Conservation (phyloP, 2,888 invertebrate genomes). For the Sisyra terminalis region DNA sequence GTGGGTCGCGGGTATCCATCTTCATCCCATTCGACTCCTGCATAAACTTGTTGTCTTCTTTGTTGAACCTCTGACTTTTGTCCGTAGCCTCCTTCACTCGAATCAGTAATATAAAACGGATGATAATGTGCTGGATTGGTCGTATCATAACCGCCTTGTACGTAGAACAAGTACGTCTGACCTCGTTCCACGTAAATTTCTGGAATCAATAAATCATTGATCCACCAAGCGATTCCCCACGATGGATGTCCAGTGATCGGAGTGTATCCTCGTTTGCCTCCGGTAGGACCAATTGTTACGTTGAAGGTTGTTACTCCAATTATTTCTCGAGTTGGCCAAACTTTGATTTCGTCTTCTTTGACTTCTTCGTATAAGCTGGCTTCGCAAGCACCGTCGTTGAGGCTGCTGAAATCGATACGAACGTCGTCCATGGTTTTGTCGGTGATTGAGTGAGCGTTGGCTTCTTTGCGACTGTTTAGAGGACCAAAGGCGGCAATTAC, state of each 20-base stretch:
- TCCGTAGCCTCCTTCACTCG: slow-evolving; percentile 69
- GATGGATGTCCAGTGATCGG: slow-evolving; percentile 65
- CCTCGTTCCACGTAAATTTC: slow-evolving; percentile 79
- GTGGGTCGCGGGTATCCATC: slow-evolving; percentile 68
- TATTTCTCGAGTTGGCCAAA: slow-evolving; percentile 54
- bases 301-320: slow-evolving; percentile 46
- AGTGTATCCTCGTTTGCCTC: slow-evolving; percentile 63
- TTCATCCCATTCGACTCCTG: slow-evolving; percentile 60
- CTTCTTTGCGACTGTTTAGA: slow-evolving; percentile 60
- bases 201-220: slow-evolving; percentile 79
- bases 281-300: slow-evolving; percentile 71
- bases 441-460: slow-evolving; percentile 63
- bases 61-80: slow-evolving; percentile 58
- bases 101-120: slow-evolving; percentile 83
- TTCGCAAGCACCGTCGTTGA: slow-evolving; percentile 58
- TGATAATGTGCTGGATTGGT: slow-evolving; percentile 73
- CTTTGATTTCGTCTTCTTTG: slow-evolving; percentile 37
- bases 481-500: slow-evolving; percentile 82
- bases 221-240: slow-evolving; percentile 88
- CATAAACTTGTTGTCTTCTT: slow-evolving; percentile 55
- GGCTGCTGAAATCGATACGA: slow-evolving; percentile 57
- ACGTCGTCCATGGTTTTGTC: slow-evolving; percentile 57
- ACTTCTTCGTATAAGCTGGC: slow-evolving; percentile 45
- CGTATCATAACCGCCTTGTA: slow-evolving; percentile 72
- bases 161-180: slow-evolving; percentile 66